Conservation (phyloP, 2,797 vertebrate species). For the Channa striata region DNA sequence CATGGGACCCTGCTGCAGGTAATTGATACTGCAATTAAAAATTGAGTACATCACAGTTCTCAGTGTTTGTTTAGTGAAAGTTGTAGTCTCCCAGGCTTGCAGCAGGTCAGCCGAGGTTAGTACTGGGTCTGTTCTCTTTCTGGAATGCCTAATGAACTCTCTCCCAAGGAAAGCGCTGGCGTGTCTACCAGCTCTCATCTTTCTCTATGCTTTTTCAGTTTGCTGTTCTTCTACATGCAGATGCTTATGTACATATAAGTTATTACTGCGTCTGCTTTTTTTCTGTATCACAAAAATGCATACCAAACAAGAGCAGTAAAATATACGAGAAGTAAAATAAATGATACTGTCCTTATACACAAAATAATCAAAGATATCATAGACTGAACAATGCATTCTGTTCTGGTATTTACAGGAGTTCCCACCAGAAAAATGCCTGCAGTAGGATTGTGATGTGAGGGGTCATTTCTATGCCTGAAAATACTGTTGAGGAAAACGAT, state of each 20-base stretch:
- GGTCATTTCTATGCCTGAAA: no score
- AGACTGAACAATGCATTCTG: no score
- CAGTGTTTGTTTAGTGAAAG: conserved; percentile 27
- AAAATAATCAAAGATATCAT: no score
- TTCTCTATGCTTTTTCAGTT: conserved; percentile 9
- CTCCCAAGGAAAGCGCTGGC: conserved; percentile 43
- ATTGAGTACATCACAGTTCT: conserved; percentile 20
- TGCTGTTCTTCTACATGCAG: conserved; percentile 8
- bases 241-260: background rate
- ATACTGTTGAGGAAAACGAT: no score
- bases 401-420: no score
- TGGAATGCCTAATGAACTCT: conserved; percentile 48
- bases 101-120: conserved; percentile 52
- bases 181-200: conserved; percentile 19
- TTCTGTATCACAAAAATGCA: background rate
- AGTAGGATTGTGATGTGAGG: no score
- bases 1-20: conserved; percentile 4
- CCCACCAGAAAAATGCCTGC: no score
- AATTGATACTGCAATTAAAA: conserved; percentile 8
- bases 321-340: no score
- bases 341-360: no score
- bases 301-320: no score
- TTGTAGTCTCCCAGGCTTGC: conserved; percentile 45
- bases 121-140: conserved; percentile 33
- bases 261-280: conserved; percentile 1